Percentiles rank a stretch among this genome's conserved stretches.
phyloP scores from a whole-genome alignment of 2,113 vertebrate species.

The Urocitellus parryii region DNA sequence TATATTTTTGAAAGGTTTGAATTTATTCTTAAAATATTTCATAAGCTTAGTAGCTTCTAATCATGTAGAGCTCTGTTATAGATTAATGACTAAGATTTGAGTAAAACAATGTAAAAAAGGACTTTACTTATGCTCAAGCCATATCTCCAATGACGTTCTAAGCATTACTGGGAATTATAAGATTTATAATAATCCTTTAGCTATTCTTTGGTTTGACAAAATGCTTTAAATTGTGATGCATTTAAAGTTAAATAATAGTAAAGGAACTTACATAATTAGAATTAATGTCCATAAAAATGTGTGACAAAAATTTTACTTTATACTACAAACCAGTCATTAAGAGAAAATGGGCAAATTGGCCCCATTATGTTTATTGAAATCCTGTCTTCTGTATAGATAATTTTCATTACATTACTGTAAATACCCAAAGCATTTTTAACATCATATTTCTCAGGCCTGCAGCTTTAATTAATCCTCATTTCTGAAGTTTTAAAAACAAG shows the following conservation, averaged over 20 bases:
- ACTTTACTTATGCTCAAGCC: slow-evolving; percentile 19
- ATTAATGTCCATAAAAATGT: slow-evolving; percentile 28
- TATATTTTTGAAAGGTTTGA: slow-evolving; percentile 28
- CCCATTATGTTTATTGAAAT: neutral
- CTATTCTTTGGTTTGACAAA: neutral
- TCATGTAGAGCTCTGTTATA: neutral
- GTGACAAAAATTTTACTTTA: neutral
- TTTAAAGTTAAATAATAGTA: neutral
- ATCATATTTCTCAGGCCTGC: neutral
- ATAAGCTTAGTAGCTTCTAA: neutral
- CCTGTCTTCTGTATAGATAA: neutral
- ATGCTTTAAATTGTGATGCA: neutral
- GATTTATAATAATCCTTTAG: neutral
- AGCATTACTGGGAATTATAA: neutral
- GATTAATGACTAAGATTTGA: neutral
- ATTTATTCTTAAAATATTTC: neutral
- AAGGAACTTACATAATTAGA: neutral
- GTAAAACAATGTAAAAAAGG: neutral
- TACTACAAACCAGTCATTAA: neutral
- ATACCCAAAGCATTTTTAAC: neutral
- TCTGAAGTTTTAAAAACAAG: neutral
- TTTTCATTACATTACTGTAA: neutral
- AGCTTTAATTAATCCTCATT: neutral
- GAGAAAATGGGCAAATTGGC: neutral
- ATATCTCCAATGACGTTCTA: neutral